Conservation (phyloP, 2,797 vertebrate species). For the Sebastes trivittatus region DNA sequence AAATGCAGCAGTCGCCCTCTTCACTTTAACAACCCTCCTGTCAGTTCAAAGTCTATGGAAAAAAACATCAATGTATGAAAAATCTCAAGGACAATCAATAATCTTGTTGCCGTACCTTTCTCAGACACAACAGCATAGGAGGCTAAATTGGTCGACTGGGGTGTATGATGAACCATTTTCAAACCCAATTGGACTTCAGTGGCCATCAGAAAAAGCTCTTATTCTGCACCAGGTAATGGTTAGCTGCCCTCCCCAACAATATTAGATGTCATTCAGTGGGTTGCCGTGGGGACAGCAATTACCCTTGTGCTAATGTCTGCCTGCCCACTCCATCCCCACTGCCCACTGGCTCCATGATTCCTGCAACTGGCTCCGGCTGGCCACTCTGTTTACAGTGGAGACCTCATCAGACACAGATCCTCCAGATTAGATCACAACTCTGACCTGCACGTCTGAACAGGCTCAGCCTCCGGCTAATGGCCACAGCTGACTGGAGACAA, state of each 20-base stretch:
- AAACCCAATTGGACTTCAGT: conserved; percentile 71
- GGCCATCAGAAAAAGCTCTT: conserved; percentile 64
- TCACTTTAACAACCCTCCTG: conserved; percentile 48
- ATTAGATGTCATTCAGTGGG: conserved; percentile 76
- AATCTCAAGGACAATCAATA: conserved; percentile 76
- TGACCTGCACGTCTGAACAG: conserved; percentile 57
- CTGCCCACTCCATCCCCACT: conserved; percentile 48
- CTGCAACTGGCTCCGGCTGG: conserved; percentile 46
- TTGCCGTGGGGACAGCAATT: conserved; percentile 70
- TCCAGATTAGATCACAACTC: conserved; percentile 69
- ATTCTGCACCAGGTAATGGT: conserved; percentile 70
- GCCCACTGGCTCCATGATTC: conserved; percentile 48
- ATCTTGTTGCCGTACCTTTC: conserved; percentile 52
- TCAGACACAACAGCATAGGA: conserved; percentile 56
- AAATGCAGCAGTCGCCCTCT: conserved; percentile 40
- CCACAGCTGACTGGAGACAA: conserved; percentile 54
- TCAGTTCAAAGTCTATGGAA: conserved; percentile 47
- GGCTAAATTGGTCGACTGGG: conserved; percentile 64
- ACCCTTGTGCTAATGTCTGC: conserved; percentile 73
- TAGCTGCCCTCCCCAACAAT: conserved; percentile 60
- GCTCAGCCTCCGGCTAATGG: conserved; percentile 59
- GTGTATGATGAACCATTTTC: conserved; percentile 78
- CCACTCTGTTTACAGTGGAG: conserved; percentile 64
- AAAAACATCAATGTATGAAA: conserved; percentile 59
- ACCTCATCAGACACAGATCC: conserved; percentile 69